Conservation (phyloP, 2,797 vertebrate species). For the Oryzias sinensis region DNA sequence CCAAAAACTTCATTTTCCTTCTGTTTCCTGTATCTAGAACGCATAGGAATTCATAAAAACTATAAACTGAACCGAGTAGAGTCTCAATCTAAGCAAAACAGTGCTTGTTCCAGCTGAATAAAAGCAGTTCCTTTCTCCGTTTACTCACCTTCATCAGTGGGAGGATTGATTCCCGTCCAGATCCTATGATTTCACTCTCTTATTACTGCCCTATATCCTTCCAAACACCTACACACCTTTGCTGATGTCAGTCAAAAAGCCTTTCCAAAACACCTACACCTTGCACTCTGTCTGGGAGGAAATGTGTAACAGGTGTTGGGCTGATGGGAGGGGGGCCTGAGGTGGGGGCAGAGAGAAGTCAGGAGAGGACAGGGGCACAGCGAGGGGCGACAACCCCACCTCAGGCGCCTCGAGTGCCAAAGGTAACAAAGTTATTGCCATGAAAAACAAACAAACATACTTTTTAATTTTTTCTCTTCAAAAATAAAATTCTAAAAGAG, state of each 20-base stretch:
- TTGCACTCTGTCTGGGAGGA: slow-evolving; percentile 62
- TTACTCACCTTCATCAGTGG: slow-evolving; percentile 58
- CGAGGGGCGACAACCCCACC: neutral
- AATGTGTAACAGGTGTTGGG: slow-evolving; percentile 75
- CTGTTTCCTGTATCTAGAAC: neutral
- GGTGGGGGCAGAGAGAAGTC: slow-evolving; percentile 31
- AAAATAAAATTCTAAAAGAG: too few relatives aligned
- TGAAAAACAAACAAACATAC: too few relatives aligned
- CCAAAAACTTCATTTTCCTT: too few relatives aligned
- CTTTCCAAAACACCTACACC: slow-evolving; percentile 75
- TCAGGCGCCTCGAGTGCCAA: neutral
- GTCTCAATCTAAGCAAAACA: slow-evolving; percentile 24
- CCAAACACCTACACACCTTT: slow-evolving; percentile 71
- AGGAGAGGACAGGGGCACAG: slow-evolving; percentile 39
- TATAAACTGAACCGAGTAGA: slow-evolving; percentile 10
- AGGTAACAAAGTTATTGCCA: too few relatives aligned
- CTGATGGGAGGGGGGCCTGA: slow-evolving; percentile 49
- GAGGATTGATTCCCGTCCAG: slow-evolving; percentile 60
- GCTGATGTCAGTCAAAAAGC: slow-evolving; percentile 63
- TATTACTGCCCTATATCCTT: slow-evolving; percentile 62
- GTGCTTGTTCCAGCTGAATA: slow-evolving; percentile 46
- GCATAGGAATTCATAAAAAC: slow-evolving; percentile 14
- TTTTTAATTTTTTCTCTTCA: too few relatives aligned
- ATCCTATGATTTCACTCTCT: slow-evolving; percentile 66
- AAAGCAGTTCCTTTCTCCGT: slow-evolving; percentile 46